phyloP scores from a whole-genome alignment of 1,140 invertebrate species.

The Pogonomyrmex barbatus region DNA sequence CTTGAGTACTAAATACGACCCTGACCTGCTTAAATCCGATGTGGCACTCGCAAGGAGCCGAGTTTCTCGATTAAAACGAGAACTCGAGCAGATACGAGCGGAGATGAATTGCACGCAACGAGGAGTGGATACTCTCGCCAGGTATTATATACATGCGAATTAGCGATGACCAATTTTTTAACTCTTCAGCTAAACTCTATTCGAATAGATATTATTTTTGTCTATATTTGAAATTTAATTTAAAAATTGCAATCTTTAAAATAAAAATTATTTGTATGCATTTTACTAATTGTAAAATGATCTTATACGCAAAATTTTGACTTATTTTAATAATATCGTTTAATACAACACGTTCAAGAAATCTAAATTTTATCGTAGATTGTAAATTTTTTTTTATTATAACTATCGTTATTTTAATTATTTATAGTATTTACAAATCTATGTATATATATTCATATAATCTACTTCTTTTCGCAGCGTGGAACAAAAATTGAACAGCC shows the following conservation, averaged over 20 bases:
- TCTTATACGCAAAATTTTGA: constrained; percentile 44
- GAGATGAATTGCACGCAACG: constrained; percentile 97
- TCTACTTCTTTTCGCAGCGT: constrained; percentile 87
- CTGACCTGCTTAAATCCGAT: constrained; percentile 96
- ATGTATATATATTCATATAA: background rate
- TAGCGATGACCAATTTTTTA: background rate
- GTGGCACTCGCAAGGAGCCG: constrained; percentile 95
- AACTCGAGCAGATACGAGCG: constrained; percentile 95
- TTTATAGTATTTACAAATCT: background rate
- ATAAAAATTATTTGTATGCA: background rate
- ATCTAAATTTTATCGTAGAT: background rate
- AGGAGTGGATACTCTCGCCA: constrained; percentile 96
- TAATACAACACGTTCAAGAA: background rate
- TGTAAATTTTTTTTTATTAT: background rate
- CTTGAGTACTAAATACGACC: constrained; percentile 96
- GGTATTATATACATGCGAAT: constrained; percentile 86
- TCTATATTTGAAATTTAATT: background rate
- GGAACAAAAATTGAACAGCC: constrained; percentile 95
- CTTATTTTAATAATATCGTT: constrained; percentile 12
- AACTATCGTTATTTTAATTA: background rate
- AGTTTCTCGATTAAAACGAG: constrained; percentile 95
- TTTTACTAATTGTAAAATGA: constrained; percentile 17
- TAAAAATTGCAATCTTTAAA: background rate
- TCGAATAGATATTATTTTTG: background rate
- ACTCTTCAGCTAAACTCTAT: background rate